Percentiles rank a stretch among this genome's conserved stretches.
Conservation (phyloP, 2,113 vertebrate genomes). For the Alosa alosa region DNA sequence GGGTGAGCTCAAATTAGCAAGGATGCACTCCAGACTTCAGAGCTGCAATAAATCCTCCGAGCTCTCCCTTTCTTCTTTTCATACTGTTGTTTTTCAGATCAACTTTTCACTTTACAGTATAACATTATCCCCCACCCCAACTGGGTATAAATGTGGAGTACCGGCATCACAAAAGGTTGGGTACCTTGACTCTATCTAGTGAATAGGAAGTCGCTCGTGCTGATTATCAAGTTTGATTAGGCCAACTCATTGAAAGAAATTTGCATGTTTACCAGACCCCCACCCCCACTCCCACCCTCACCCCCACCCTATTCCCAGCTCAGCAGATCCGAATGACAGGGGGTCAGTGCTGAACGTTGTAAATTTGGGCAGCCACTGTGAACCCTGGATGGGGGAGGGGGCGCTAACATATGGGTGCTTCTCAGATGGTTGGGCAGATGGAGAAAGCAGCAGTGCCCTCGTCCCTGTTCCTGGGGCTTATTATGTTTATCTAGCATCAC, state of each 20-base stretch:
- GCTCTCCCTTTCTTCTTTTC: slow-evolving; percentile 34
- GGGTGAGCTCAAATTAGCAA: slow-evolving; percentile 75
- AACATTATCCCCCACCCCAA: slow-evolving; percentile 10
- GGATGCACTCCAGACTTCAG: slow-evolving; percentile 63
- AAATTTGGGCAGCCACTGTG: slow-evolving; percentile 29
- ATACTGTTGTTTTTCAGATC: slow-evolving; percentile 64
- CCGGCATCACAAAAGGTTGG: neutral
- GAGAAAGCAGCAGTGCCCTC: slow-evolving; percentile 32
- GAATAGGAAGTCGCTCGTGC: slow-evolving; percentile 17
- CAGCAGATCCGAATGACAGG: slow-evolving; percentile 5
- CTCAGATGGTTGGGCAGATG: slow-evolving; percentile 52
- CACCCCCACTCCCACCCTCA: slow-evolving; percentile 23
- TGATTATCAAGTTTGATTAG: slow-evolving; percentile 40
- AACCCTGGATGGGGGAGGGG: slow-evolving; percentile 33
- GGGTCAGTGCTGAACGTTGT: slow-evolving; percentile 32
- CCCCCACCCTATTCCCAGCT: slow-evolving; percentile 40
- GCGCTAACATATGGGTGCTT: slow-evolving; percentile 47
- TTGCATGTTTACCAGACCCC: slow-evolving; percentile 19
- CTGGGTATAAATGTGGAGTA: neutral
- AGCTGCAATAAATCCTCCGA: slow-evolving; percentile 63
- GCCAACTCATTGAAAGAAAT: slow-evolving; percentile 3
- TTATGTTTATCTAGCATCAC: slow-evolving; percentile 37
- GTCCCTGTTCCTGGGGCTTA: slow-evolving; percentile 37
- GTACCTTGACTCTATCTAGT: neutral
- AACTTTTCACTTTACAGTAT: slow-evolving; percentile 43